Conservation (phyloP, 2,113 vertebrate genomes). For the Bufo gargarizans region DNA sequence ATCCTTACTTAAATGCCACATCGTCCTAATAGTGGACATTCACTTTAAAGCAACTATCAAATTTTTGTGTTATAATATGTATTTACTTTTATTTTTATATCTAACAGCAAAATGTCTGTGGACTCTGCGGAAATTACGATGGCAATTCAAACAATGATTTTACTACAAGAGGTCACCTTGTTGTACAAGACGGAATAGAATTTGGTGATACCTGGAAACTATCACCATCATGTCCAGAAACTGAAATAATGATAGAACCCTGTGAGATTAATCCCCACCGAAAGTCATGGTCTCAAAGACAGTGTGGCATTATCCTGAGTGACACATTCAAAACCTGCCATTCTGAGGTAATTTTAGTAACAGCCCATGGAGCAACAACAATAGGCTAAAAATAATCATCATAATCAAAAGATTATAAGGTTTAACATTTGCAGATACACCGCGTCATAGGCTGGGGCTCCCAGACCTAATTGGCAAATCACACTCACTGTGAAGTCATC, state of each 20-base stretch:
- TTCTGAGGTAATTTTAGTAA: slow-evolving; percentile 38
- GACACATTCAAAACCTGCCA: slow-evolving; percentile 42
- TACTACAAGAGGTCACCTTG: slow-evolving; percentile 27
- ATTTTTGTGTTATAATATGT: too few relatives aligned
- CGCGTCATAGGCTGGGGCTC: too few relatives aligned
- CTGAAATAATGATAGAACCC: slow-evolving; percentile 10
- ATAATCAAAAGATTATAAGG: background rate
- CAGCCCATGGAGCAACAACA: background rate
- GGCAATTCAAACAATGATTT: slow-evolving; percentile 56
- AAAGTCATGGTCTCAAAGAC: slow-evolving; percentile 56
- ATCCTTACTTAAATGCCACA: too few relatives aligned
- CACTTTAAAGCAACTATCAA: too few relatives aligned
- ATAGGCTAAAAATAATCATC: too few relatives aligned
- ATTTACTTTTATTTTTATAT: background rate
- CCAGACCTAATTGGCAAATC: too few relatives aligned
- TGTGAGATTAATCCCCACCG: slow-evolving; percentile 56
- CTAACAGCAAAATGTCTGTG: slow-evolving; percentile 53
- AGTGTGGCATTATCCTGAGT: slow-evolving; percentile 52
- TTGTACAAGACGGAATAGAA: slow-evolving; percentile 43
- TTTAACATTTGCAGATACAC: too few relatives aligned
- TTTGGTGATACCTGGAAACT: slow-evolving; percentile 59
- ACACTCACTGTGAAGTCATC: too few relatives aligned
- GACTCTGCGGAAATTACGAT: slow-evolving; percentile 61
- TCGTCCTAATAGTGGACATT: too few relatives aligned
- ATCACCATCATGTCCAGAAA: slow-evolving; percentile 30